phyloP scores from a whole-genome alignment of 2,797 vertebrate species.

The Anomalospiza imberbis region DNA sequence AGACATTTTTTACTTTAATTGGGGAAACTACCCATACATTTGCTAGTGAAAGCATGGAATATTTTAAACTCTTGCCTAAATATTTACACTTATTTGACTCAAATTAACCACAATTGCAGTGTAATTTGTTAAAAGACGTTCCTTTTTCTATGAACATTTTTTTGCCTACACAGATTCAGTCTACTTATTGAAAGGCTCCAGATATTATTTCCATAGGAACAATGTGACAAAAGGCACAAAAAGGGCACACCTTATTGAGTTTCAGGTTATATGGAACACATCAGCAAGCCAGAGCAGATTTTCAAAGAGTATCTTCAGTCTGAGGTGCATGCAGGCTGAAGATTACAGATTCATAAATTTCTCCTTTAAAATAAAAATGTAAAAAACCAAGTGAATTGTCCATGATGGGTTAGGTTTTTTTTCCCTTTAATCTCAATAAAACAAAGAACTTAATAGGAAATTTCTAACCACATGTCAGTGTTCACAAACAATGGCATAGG shows the following conservation, averaged over 20 bases:
- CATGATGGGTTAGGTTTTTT: fast-evolving
- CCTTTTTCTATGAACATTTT: neutral
- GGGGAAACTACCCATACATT: neutral
- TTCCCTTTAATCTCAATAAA: neutral
- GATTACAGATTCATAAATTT: neutral
- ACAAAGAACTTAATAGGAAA: neutral
- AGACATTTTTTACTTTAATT: neutral
- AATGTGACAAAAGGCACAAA: neutral
- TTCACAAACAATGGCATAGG: neutral
- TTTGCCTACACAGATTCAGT: conserved; percentile 29
- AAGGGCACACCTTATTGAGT: neutral
- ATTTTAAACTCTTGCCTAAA: conserved; percentile 35
- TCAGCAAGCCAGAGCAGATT: neutral
- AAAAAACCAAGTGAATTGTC: neutral
- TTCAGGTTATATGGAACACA: neutral
- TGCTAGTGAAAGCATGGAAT: neutral
- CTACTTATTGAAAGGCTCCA: neutral
- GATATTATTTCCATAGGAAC: neutral
- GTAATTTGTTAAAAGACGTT: neutral
- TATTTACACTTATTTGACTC: conserved; percentile 16
- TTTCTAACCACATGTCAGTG: neutral
- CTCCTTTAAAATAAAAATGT: neutral
- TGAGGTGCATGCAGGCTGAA: neutral
- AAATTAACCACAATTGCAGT: conserved; percentile 19
- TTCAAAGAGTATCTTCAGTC: neutral